Base-by-base conservation (phyloP, 1,140 invertebrate species). In the Drosophila ironensis region DNA sequence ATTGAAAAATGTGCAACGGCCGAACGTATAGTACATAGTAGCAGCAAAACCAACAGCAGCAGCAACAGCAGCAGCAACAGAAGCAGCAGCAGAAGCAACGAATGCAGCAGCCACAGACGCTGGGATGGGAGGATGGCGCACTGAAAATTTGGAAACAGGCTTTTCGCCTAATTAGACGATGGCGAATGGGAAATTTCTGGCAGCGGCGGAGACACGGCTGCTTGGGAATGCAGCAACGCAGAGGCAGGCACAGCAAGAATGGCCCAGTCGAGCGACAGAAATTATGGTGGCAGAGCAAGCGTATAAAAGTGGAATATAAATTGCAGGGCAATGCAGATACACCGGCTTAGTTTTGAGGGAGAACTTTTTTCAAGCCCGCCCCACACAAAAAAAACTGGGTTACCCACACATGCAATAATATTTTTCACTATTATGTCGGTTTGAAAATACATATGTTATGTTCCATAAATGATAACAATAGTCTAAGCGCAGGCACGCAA, bases 121-220 rank as follows among this genome's bases (percentile, higher is more conserved):
- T 12, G 12, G n/a, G n/a, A n/a, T n/a, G n/a, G n/a, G 17, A 28
- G 41, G 30, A 63, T 37, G 64, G 42, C n/a, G n/a, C 76, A 67
- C 60, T 66, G 67, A 67, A 76, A 82, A 82, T 76, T 81, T 81
- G 72, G 56, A 60, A 82, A 81, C 76, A 76, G 77, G 77, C 77
- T 81, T 82, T 82, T 82, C 78, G 77, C 77, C 77, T 82, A 82
- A 82, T 82, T 82, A 82, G 77, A 84, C 72, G 68, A 63, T 48
- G 72, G 68, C 61, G 67, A 46, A 56, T 69, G 57, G 40, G 48
- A 47, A 41, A 61, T 53, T 52, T 28, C 19, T 41, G 25, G 17
- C 37, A 53, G 57, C 50, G 33, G 25, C 41, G 30, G 30, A 33
- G 30, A 20, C 42, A 38, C 19, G 22, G 35, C 30, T 33, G 37